Percentiles rank a stretch among this genome's conserved stretches.
Conservation (phyloP, 2,888 invertebrate species). For the Graphium colonna region DNA sequence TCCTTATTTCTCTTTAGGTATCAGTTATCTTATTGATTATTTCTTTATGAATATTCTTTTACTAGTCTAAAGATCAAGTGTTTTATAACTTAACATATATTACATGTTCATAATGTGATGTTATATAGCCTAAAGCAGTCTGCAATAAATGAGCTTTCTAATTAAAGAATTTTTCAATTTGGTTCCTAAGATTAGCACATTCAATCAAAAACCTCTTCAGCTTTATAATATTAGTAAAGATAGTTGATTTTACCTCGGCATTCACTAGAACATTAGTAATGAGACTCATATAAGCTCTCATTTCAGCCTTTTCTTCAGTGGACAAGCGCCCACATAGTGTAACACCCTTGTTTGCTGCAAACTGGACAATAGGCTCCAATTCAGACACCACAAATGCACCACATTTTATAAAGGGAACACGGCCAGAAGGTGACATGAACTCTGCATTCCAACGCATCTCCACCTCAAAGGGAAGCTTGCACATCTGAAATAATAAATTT, state of each 20-base stretch:
- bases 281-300: conserved; percentile 95
- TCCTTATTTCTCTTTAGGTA: too few relatives aligned
- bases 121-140: too few relatives aligned
- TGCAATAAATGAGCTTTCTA: too few relatives aligned
- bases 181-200: too few relatives aligned
- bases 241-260: conserved; percentile 91
- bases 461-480: conserved; percentile 89
- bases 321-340: conserved; percentile 86
- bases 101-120: too few relatives aligned
- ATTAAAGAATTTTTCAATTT: too few relatives aligned
- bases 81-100: too few relatives aligned
- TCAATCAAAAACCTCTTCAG: neutral
- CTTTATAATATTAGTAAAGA: too few relatives aligned
- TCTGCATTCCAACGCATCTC: conserved; percentile 95
- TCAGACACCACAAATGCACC: conserved; percentile 94
- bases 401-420: conserved; percentile 94
- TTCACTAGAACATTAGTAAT: conserved; percentile 93
- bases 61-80: too few relatives aligned
- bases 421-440: conserved; percentile 96
- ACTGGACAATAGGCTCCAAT: conserved; percentile 94
- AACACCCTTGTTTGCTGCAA: conserved; percentile 91
- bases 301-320: conserved; percentile 90
- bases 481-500: conserved; percentile 81
- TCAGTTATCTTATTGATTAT: too few relatives aligned
- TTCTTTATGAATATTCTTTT: too few relatives aligned